Percentiles rank a stretch among this genome's conserved stretches.
Evolutionary conservation across 2,113 vertebrate genomes (phyloP).

Genomic region (Ciconia boyciana): DNA sequence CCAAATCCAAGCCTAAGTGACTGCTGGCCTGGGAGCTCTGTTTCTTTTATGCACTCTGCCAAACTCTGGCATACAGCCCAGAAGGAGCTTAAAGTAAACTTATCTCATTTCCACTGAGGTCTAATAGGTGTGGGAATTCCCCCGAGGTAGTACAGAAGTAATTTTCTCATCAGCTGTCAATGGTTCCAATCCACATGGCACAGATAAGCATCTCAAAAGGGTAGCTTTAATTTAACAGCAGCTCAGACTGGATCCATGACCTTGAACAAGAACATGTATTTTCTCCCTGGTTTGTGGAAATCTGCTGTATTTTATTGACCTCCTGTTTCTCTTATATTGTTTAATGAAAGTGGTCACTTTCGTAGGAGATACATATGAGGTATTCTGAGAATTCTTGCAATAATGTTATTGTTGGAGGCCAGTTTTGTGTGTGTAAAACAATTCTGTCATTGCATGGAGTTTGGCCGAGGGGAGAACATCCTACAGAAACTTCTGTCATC

Average conservation of each 20-base stretch:
- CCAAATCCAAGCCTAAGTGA: conserved; percentile 21
- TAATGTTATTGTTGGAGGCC: neutral
- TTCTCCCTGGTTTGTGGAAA: neutral
- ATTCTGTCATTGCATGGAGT: neutral
- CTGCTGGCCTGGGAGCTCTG: conserved; percentile 41
- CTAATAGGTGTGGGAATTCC: conserved; percentile 44
- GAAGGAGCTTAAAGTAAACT: conserved; percentile 59
- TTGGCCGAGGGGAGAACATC: neutral
- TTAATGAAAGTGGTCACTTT: neutral
- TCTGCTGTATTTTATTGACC: neutral
- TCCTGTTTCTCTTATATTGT: neutral
- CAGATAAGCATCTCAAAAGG: conserved; percentile 19
- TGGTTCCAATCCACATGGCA: conserved; percentile 5
- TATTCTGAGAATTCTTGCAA: neutral
- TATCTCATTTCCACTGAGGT: conserved; percentile 50
- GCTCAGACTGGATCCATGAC: neutral
- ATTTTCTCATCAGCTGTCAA: conserved; percentile 63
- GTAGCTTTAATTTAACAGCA: conserved; percentile 20
- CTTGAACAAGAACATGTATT: neutral
- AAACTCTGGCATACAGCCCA: conserved; percentile 40
- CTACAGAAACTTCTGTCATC: neutral
- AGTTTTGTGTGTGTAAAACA: neutral
- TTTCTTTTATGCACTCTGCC: conserved; percentile 18
- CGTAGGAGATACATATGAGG: neutral
- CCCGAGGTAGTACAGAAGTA: conserved; percentile 31